Conservation (phyloP, 2,797 vertebrate species). For the Poeciliopsis gracilis region DNA sequence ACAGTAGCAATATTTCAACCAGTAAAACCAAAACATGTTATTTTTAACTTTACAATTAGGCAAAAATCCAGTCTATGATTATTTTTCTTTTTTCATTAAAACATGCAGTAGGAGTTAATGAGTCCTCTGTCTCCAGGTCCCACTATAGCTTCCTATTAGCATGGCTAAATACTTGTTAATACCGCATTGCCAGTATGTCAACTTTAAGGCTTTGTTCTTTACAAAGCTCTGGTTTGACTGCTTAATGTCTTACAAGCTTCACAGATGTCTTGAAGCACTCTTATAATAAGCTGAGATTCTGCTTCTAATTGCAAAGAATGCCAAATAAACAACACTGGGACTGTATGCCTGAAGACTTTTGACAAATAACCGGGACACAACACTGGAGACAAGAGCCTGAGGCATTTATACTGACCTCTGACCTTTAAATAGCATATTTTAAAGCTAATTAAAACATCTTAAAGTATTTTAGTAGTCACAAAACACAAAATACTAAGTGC, state of each 20-base stretch:
- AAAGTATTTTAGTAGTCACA: not conserved
- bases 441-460: not conserved
- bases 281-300: not conserved
- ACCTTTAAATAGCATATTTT: not conserved
- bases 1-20: not conserved
- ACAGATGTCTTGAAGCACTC: not conserved
- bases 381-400: not conserved
- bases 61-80: not conserved
- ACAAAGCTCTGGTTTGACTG: not conserved
- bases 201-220: not conserved
- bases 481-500: not conserved
- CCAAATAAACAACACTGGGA: not conserved
- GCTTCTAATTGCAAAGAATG: not conserved
- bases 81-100: not conserved
- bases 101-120: not conserved
- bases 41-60: constrained; percentile 1
- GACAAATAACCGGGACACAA: not conserved
- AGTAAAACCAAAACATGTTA: not conserved
- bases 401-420: not conserved
- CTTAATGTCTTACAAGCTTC: not conserved
- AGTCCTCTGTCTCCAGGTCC: not conserved
- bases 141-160: not conserved
- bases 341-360: not conserved
- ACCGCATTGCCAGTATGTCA: too few relatives aligned
- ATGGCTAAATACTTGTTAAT: too few relatives aligned